Evolutionary conservation across 1,140 invertebrate species (phyloP).

Genomic region (Lepidostoma basale): DNA sequence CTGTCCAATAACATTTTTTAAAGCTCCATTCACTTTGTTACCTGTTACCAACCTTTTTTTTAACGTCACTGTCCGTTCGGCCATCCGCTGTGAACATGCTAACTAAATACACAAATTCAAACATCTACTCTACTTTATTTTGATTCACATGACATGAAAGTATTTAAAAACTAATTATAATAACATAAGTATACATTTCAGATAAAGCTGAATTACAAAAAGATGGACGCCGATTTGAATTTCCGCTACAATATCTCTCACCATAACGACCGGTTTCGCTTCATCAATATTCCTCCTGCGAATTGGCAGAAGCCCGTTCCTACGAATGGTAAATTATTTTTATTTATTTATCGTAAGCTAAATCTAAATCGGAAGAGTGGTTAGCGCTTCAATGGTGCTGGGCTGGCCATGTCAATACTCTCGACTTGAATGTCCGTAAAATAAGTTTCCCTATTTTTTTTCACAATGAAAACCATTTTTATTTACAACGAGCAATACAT

Average conservation of each 20-base stretch:
- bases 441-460: too few species aligned
- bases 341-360: background rate
- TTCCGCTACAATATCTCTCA: background rate
- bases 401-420: background rate
- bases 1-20: too few species aligned
- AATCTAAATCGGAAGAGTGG: too few species aligned
- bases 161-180: background rate
- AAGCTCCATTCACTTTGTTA: too few species aligned
- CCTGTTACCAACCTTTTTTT: too few species aligned
- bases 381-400: background rate
- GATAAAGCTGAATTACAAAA: slow-evolving; percentile 18
- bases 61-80: too few species aligned
- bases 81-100: too few species aligned
- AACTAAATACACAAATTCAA: too few species aligned
- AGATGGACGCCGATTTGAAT: slow-evolving; percentile 8
- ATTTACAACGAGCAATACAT: too few species aligned
- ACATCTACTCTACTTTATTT: background rate
- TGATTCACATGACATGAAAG: background rate
- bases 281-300: background rate
- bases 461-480: too few species aligned
- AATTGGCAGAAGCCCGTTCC: background rate
- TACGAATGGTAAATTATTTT: background rate
- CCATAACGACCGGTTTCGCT: background rate
- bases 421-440: background rate
- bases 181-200: background rate